Percentiles rank a stretch among this genome's conserved stretches.
These are phyloP conservation scores for Polydrusus cervinus DNA, from an alignment of 2,888 invertebrate species.

Conservation along the genomic window DNA sequence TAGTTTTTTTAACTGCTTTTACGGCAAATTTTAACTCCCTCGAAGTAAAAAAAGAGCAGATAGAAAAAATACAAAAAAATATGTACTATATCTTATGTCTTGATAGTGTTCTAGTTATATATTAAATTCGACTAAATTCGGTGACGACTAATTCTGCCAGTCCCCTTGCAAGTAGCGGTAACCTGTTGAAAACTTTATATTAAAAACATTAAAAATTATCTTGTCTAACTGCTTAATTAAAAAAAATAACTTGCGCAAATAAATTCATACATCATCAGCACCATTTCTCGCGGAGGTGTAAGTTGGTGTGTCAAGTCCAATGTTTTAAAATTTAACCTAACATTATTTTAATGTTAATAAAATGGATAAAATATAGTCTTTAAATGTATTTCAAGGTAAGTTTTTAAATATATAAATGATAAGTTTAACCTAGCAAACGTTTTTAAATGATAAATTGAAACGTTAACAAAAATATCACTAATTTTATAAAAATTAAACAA, in stretches of 20 bases:
- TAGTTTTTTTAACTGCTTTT: too few species aligned
- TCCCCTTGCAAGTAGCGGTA: not conserved
- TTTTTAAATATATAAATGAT: not conserved
- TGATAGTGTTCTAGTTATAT: too few species aligned
- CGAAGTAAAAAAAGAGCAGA: too few species aligned
- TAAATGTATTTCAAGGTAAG: constrained; percentile 21
- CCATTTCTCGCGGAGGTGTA: not conserved
- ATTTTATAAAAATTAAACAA: too few species aligned
- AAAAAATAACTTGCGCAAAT: constrained; percentile 11
- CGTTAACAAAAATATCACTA: not conserved
- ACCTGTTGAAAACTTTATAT: not conserved
- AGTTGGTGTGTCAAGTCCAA: constrained; percentile 16
- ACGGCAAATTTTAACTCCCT: too few species aligned
- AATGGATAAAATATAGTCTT: constrained; percentile 9
- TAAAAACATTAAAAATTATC: constrained; percentile 2
- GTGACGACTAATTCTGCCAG: too few species aligned
- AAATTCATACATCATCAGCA: not conserved
- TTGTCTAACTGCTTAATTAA: constrained; percentile 1
- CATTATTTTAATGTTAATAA: not conserved
- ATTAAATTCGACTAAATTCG: too few species aligned
- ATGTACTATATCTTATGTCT: too few species aligned
- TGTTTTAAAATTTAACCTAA: constrained; percentile 11
- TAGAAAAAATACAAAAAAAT: too few species aligned
- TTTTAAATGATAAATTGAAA: not conserved
- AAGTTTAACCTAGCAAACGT: not conserved